These are phyloP conservation scores for Tachuris rubrigastra DNA, from an alignment of 2,113 vertebrate genomes.

Conservation along the genomic window DNA sequence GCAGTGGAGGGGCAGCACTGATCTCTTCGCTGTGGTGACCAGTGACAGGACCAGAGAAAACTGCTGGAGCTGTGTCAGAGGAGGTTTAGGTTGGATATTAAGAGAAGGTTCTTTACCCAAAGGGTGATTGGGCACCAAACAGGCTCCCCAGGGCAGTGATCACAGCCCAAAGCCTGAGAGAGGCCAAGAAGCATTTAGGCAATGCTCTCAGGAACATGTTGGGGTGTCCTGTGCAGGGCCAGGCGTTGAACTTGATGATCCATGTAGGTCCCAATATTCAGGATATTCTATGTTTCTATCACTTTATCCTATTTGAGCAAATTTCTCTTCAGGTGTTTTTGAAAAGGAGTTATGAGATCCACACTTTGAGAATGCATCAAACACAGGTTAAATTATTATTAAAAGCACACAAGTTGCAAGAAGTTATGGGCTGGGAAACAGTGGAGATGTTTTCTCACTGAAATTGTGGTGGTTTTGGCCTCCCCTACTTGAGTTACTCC, in stretches of 20 bases:
- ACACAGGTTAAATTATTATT: neutral
- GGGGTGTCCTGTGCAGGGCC: too few relatives aligned
- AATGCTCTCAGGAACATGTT: neutral
- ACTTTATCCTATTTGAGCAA: neutral
- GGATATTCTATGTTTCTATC: neutral
- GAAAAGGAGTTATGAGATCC: neutral
- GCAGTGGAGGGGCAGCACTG: neutral
- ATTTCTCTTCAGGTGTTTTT: neutral
- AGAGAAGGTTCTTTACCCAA: neutral
- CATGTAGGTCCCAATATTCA: too few relatives aligned
- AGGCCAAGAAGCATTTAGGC: neutral
- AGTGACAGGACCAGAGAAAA: neutral
- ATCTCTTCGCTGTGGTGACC: neutral
- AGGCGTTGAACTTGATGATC: rapidly evolving
- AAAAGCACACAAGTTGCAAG: neutral
- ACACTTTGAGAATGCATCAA: neutral
- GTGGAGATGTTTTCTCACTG: neutral
- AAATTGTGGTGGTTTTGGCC: neutral
- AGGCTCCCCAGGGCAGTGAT: neutral
- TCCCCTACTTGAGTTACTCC: neutral
- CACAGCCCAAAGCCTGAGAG: neutral
- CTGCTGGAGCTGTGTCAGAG: neutral
- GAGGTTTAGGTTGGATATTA: neutral
- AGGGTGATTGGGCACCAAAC: neutral
- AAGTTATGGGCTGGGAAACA: neutral